These are phyloP conservation scores for Eledona agricola DNA, from an alignment of 2,888 invertebrate species.

Conservation along the genomic window DNA sequence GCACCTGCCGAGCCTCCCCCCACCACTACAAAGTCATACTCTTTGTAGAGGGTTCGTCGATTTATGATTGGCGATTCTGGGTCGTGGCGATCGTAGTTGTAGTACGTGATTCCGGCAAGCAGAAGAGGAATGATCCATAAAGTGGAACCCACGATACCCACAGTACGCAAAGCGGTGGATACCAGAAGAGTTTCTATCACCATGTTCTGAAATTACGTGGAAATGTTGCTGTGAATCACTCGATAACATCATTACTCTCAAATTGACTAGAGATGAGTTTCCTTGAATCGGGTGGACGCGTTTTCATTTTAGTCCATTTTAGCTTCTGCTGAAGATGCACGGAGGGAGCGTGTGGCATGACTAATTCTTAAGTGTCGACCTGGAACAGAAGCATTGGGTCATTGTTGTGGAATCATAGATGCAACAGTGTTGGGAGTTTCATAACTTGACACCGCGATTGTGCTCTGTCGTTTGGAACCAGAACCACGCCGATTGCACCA, in stretches of 20 bases:
- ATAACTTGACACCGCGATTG: no score
- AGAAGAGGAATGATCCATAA: conserved; percentile 86
- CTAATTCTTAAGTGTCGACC: conserved; percentile 8
- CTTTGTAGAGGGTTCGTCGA: conserved; percentile 68
- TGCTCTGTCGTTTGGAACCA: no score
- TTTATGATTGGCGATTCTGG: conserved; percentile 82
- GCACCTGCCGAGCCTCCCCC: conserved; percentile 92
- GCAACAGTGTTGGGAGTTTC: no score
- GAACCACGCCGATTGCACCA: no score
- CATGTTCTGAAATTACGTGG: conserved; percentile 63
- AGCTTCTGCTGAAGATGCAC: conserved; percentile 2
- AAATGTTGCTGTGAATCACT: conserved; percentile 16
- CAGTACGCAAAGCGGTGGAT: conserved; percentile 80
- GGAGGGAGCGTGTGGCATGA: conserved; percentile 1
- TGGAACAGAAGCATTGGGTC: conserved; percentile 10
- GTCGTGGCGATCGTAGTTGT: conserved; percentile 81
- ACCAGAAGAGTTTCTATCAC: conserved; percentile 78
- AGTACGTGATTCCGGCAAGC: conserved; percentile 82
- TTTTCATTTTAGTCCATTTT: conserved; percentile 51
- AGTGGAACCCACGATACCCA: conserved; percentile 78
- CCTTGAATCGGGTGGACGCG: conserved; percentile 52
- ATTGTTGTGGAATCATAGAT: no score
- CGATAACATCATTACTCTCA: conserved; percentile 32
- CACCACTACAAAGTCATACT: conserved; percentile 85
- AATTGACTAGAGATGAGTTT: conserved; percentile 33